A percentile compares a stretch with the other conserved stretches of the same genome.
Conservation (phyloP, 2,797 vertebrate species). For the Hippopotamyrus pictus region DNA sequence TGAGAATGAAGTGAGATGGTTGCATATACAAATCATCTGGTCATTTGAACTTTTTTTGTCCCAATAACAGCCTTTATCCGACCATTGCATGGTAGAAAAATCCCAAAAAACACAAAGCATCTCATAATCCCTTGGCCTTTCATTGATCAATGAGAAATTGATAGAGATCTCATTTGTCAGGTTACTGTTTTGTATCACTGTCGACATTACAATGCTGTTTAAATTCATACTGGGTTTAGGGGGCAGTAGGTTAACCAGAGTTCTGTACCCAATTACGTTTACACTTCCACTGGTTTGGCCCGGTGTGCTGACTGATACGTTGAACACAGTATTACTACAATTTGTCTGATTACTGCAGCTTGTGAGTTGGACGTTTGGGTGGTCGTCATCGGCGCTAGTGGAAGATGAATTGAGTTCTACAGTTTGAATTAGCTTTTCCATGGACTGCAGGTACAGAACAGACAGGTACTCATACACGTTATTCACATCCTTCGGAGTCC, state of each 20-base stretch:
- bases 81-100: constrained; percentile 42
- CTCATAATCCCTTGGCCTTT: not conserved
- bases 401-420: not conserved
- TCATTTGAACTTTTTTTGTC: accelerated
- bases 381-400: not conserved
- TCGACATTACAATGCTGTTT: constrained; percentile 49
- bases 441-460: constrained; percentile 31
- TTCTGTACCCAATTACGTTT: constrained; percentile 55
- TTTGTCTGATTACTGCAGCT: not conserved
- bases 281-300: not conserved
- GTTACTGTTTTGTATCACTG: constrained; percentile 11
- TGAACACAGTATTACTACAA: not conserved
- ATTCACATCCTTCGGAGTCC: constrained; percentile 16
- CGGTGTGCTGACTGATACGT: accelerated
- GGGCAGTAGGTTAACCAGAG: constrained; percentile 48
- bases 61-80: constrained; percentile 22
- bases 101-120: constrained; percentile 56
- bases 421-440: constrained; percentile 34
- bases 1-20: constrained; percentile 55
- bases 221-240: accelerated
- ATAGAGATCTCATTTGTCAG: constrained; percentile 37
- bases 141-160: accelerated
- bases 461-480: accelerated
- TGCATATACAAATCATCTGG: constrained; percentile 33
- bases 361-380: constrained; percentile 42